Evolutionary conservation across 64 coral and sea anemone genomes (phyloP), one percentile per base, ranked within the genome.

Genomic region (Cladopsammia gracilis): DNA sequence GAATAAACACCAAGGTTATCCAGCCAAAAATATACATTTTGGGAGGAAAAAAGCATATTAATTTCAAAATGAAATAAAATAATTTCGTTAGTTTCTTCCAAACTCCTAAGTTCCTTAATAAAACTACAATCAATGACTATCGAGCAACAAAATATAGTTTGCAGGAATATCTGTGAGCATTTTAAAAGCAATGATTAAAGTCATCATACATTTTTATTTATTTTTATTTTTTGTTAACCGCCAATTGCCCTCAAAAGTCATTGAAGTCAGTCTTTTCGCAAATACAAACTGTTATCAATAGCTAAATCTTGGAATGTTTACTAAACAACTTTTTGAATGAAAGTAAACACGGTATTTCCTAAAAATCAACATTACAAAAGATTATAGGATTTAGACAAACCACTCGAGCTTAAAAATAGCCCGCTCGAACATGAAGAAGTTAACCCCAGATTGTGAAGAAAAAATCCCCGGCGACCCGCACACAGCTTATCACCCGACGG

Each of bases 401-500:
- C 34, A 34, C 34, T 34, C 34, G 34, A 34, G 58, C 58, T 61
- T 10, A 1, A 61, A 10, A 18, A 66, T 69, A 26, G 2, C 6
- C n/a, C 47, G 2, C 16, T 52, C 8, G 73, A 47, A 53, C 16
- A 10, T 4, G n/a, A 4, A 79, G 54, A 60, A 79, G 23, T 44
- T 79, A 16, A 16, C 14, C 52, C 20, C 12, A 13, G 24, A 43
- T 59, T 11, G 54, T 25, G 15, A 79, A 6, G 4, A 24, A 60
- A 69, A 69, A 9, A 25, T 7, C 8, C 6, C 6, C 24, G n/a
- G 7, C 61, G 61, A 15, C n/a, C 23, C 0, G 22, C 1, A 9
- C 66, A 69, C 61, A 69, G 25, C 42, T 79, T 60, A 79, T 79
- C 77, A 25, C 73, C n/a, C n/a, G 34, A 34, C 34, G 34, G 14